phyloP scores from a whole-genome alignment of 1,140 invertebrate genomes.

The Aethina tumida region DNA sequence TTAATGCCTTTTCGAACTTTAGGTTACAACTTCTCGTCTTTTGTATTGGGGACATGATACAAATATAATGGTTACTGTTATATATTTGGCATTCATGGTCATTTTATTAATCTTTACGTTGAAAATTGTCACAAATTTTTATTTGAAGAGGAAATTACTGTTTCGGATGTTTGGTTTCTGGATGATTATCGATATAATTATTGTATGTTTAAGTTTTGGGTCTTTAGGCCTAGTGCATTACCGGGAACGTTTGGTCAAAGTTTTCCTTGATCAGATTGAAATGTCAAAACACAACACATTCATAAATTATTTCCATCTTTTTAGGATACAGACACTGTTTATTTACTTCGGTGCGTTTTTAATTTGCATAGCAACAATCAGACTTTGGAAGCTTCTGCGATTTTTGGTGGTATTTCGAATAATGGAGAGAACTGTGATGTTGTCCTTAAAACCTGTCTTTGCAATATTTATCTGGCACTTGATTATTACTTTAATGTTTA shows the following conservation, averaged over 20 bases:
- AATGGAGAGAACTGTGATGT: conserved; percentile 18
- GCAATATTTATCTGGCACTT: conserved; percentile 15
- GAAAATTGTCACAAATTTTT: conserved; percentile 3
- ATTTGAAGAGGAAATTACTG: conserved; percentile 2
- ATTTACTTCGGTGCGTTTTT: conserved; percentile 14
- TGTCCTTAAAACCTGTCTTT: conserved; percentile 9
- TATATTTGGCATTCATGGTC: conserved; percentile 4
- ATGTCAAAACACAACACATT: conserved; percentile 21
- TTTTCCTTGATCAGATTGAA: conserved; percentile 11
- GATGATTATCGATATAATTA: conserved; percentile 12
- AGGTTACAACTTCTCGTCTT: too few species aligned
- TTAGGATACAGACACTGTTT: conserved; percentile 14
- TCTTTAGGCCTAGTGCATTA: conserved; percentile 10
- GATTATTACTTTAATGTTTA: conserved; percentile 14
- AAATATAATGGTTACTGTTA: neutral
- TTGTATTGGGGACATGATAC: too few species aligned
- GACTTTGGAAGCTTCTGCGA: conserved; percentile 23
- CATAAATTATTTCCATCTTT: conserved; percentile 22
- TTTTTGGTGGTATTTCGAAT: conserved; percentile 20
- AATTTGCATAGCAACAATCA: conserved; percentile 21
- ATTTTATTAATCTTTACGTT: conserved; percentile 2
- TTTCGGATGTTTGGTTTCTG: conserved; percentile 10
- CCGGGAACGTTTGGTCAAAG: conserved; percentile 6
- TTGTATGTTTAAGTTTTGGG: conserved; percentile 12
- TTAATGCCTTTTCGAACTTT: too few species aligned